These are phyloP conservation scores for Parauchenoglanis punctatus DNA, from an alignment of 2,797 vertebrate species.

Conservation along the genomic window DNA sequence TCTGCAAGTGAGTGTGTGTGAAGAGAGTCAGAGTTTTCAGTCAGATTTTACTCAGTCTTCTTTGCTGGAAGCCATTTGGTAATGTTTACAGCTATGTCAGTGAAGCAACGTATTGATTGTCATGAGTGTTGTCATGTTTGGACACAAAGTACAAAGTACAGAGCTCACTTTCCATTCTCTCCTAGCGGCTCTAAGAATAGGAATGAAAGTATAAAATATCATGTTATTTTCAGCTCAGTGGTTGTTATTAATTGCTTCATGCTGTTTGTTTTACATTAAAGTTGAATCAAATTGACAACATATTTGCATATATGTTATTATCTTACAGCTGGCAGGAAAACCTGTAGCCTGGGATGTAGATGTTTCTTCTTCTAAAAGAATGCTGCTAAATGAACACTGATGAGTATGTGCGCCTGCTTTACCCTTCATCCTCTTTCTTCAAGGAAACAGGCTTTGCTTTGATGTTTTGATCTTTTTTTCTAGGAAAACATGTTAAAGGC, in stretches of 20 bases:
- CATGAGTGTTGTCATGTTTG: constrained; percentile 5
- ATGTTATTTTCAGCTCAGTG: background rate
- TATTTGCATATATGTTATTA: background rate
- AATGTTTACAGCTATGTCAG: background rate
- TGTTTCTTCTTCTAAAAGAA: background rate
- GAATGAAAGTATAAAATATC: background rate
- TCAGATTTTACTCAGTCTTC: background rate
- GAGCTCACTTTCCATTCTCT: background rate
- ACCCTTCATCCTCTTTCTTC: background rate
- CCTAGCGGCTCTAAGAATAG: background rate
- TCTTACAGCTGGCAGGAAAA: background rate
- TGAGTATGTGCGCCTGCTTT: background rate
- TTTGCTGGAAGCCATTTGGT: constrained; percentile 12
- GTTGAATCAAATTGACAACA: background rate
- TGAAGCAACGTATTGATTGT: background rate
- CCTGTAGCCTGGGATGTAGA: background rate
- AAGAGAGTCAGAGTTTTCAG: too few relatives aligned
- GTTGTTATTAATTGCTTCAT: background rate
- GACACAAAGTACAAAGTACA: constrained; percentile 19
- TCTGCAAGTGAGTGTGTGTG: background rate
- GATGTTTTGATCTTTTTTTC: background rate
- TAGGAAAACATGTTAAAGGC: constrained; percentile 21
- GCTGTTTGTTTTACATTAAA: background rate
- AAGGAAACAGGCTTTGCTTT: background rate
- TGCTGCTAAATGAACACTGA: background rate